Conservation (phyloP, 2,888 invertebrate genomes). For the Acleris holmiana region DNA sequence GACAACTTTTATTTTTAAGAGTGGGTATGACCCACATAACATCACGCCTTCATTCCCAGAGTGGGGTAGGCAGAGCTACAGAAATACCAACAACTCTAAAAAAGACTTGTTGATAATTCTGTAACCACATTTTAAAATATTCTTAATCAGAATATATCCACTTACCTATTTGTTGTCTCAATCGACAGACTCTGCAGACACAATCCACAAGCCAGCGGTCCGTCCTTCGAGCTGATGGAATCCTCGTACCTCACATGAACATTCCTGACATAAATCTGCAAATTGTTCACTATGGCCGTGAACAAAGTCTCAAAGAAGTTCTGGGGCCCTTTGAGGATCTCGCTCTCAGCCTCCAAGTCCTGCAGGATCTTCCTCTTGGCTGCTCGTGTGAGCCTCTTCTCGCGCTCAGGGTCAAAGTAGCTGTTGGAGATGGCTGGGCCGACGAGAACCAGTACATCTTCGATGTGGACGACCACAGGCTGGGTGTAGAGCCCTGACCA, state of each 20-base stretch:
- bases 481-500: slow-evolving; percentile 91
- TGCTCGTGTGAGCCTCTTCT: slow-evolving; percentile 88
- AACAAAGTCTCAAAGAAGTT: slow-evolving; percentile 89
- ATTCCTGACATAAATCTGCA: slow-evolving; percentile 91
- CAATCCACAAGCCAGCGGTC: slow-evolving; percentile 89
- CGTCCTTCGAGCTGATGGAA: slow-evolving; percentile 86
- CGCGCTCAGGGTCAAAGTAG: slow-evolving; percentile 89
- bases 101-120: no score
- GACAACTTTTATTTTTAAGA: no score
- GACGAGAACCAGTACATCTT: slow-evolving; percentile 90
- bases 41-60: no score
- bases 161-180: slow-evolving; percentile 91
- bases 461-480: slow-evolving; percentile 89
- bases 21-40: no score
- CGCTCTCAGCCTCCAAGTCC: slow-evolving; percentile 85
- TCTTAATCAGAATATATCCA: neutral
- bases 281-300: slow-evolving; percentile 90
- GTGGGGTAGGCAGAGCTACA: no score
- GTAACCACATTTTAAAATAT: no score
- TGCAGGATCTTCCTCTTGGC: slow-evolving; percentile 89
- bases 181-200: slow-evolving; percentile 91
- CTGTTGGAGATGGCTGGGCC: slow-evolving; percentile 89
- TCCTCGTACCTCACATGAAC: slow-evolving; percentile 94
- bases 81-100: no score
- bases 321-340: slow-evolving; percentile 85